A percentile compares a stretch with the other conserved stretches of the same genome.
phyloP scores from a whole-genome alignment of 2,888 invertebrate genomes.

The Rhagophthalmus giganteus region DNA sequence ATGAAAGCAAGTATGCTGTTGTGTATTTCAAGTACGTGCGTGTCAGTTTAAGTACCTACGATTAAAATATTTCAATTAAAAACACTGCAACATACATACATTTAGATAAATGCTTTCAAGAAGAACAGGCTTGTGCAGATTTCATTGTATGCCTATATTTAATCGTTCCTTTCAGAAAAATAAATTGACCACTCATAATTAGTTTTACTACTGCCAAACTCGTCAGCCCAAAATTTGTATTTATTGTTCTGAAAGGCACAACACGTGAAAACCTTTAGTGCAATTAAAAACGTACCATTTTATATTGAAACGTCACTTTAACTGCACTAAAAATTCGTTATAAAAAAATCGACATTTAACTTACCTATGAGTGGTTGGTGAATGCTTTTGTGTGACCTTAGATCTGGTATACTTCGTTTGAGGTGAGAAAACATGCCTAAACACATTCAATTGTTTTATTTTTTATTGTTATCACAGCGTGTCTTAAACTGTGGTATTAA shows the following conservation, averaged over 20 bases:
- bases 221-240: no score
- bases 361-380: constrained; percentile 78
- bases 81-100: constrained; percentile 27
- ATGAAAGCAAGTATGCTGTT: no score
- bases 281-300: no score
- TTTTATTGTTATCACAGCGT: constrained; percentile 38
- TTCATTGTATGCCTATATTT: background rate
- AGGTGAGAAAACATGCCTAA: constrained; percentile 87
- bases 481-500: constrained; percentile 22
- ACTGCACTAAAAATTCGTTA: constrained; percentile 8
- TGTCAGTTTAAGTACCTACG: no score
- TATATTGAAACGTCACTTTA: no score
- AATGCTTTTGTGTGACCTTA: constrained; percentile 73
- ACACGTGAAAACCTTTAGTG: no score
- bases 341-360: constrained; percentile 41
- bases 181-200: background rate
- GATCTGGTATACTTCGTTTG: constrained; percentile 86
- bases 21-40: no score
- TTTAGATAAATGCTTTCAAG: constrained; percentile 23
- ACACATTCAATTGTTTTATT: constrained; percentile 54
- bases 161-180: constrained; percentile 1
- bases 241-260: no score
- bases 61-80: constrained; percentile 1
- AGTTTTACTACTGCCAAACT: no score
- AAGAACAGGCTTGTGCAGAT: constrained; percentile 28